Base-by-base conservation (phyloP, 2,113 vertebrate genomes). In the Myotis yumanensis region DNA sequence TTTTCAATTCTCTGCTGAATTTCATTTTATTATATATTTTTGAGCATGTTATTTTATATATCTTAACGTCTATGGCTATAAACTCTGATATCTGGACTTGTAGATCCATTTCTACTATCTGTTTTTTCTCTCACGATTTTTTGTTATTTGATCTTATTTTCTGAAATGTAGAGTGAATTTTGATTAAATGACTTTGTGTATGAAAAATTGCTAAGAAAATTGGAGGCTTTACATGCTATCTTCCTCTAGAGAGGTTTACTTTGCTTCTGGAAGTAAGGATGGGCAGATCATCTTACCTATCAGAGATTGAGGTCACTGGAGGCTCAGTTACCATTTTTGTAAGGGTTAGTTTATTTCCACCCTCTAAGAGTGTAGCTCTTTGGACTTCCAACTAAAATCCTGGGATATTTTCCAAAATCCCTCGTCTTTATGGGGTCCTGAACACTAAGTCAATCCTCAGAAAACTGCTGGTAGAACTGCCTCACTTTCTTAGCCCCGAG, bases 1-100 rank as follows among this genome's bases (percentile, higher is more conserved):
- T 77, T 89, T 93, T 95, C 35, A 79, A 30, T 85, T 32, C 46
- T 95, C 16, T 86, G 30, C 52, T 71, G 62, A 92, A 93, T 73
- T 66, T 69, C 11, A 86, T 80, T 54, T 89, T 86, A 14, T 81
- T 40, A 43, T 62, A 48, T 81, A 86, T 81, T 93, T 72, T 80
- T 86, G 16, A 93, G 12, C 54, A 57, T 86, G 68, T 59, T 66
- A 66, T 86, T 64, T 75, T 9, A 90, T 75, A 7, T 86, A 46
- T 93, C 73, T 93, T 11, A 51, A 71, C 30, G 5, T 86, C 35
- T 86, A 0, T 89, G 8, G 54, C 35, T 68, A 5, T 75, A 43
- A 81, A 59, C 11, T 73, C 25, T 5, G 66, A 25, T 75, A 75
- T 90, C n/a, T 75, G 68, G 37, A 66, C 7, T 89, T 11, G 4